These are phyloP conservation scores for Coremacera marginata DNA, from an alignment of 2,888 invertebrate species.

Conservation along the genomic window DNA sequence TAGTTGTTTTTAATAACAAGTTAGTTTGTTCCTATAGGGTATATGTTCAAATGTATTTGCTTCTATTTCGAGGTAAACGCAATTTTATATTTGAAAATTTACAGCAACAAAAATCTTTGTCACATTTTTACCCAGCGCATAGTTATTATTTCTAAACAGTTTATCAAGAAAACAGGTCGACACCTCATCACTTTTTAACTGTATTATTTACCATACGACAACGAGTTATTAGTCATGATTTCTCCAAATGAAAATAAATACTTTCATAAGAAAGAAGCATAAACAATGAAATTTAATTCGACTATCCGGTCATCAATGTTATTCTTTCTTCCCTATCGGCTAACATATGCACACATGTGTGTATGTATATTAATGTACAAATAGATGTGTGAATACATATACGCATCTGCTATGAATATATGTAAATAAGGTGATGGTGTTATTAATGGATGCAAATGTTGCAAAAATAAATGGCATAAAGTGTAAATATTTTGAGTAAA, in stretches of 20 bases:
- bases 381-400: background rate
- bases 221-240: constrained; percentile 16
- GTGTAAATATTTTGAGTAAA: background rate
- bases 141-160: too few species aligned
- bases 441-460: too few species aligned
- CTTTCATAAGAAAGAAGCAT: background rate
- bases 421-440: too few species aligned
- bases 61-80: too few species aligned
- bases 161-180: too few species aligned
- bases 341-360: background rate
- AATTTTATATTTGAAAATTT: too few species aligned
- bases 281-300: constrained; percentile 48
- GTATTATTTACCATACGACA: background rate
- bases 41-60: too few species aligned
- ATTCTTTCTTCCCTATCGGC: background rate
- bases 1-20: too few species aligned
- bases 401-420: too few species aligned
- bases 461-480: background rate
- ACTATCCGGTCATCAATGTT: constrained; percentile 50
- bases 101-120: too few species aligned
- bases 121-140: too few species aligned
- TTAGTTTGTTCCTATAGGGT: too few species aligned
- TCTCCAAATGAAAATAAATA: constrained; percentile 1
- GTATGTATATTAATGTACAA: background rate
- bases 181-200: background rate